These are phyloP conservation scores for Sminthurides aquaticus DNA, from an alignment of 2,888 invertebrate species.

Conservation along the genomic window DNA sequence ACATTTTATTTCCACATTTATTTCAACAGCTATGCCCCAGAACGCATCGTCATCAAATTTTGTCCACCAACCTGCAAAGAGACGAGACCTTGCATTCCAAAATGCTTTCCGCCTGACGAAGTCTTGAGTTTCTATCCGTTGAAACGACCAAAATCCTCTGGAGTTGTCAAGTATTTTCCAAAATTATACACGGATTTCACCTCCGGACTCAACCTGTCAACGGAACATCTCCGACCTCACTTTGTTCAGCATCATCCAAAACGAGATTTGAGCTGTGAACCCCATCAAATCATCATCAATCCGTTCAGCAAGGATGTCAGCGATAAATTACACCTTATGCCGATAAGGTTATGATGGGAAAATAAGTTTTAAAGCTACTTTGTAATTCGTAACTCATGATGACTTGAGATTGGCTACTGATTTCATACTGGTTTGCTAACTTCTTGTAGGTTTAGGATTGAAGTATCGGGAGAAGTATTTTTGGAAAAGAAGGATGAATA, in stretches of 20 bases:
- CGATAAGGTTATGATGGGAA: no score
- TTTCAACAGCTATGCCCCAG: slow-evolving; percentile 7
- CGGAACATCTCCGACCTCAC: no score
- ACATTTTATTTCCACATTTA: neutral
- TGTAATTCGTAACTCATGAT: no score
- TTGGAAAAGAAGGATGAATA: slow-evolving; percentile 5
- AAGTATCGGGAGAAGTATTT: slow-evolving; percentile 7
- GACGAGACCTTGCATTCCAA: slow-evolving; percentile 12
- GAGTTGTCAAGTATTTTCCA: slow-evolving; percentile 5
- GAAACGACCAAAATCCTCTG: neutral
- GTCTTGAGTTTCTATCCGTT: slow-evolving; percentile 10
- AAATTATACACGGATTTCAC: slow-evolving; percentile 12
- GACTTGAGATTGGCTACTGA: no score
- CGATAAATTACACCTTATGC: no score
- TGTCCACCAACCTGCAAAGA: slow-evolving; percentile 4
- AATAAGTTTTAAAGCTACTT: no score
- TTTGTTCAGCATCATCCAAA: slow-evolving; percentile 14
- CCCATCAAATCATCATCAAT: neutral
- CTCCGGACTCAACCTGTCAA: neutral
- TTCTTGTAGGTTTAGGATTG: slow-evolving; percentile 8
- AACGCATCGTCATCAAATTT: slow-evolving; percentile 6
- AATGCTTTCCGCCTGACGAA: slow-evolving; percentile 15
- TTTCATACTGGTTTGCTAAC: no score
- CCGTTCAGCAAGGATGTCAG: slow-evolving; percentile 8
- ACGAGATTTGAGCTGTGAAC: slow-evolving; percentile 6